These are phyloP conservation scores for Sarcophaga subvicina DNA, from an alignment of 2,888 invertebrate species.

Conservation along the genomic window DNA sequence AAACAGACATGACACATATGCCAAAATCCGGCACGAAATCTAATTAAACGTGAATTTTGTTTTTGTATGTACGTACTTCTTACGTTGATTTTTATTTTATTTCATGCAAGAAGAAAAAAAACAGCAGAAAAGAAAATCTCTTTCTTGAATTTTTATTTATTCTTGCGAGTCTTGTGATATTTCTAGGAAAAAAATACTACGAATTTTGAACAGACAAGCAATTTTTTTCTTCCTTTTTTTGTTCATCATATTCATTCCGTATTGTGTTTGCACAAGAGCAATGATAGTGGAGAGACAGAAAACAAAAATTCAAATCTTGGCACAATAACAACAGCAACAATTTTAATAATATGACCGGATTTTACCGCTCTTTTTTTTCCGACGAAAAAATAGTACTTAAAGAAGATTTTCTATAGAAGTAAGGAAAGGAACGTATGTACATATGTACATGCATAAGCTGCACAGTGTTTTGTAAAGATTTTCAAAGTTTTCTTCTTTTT, in stretches of 20 bases:
- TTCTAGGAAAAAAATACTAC: conserved; percentile 29
- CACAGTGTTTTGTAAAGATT: background rate
- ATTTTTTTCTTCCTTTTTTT: background rate
- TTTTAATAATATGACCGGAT: conserved; percentile 43
- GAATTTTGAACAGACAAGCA: background rate
- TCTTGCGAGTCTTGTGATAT: conserved; percentile 34
- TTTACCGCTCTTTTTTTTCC: conserved; percentile 7
- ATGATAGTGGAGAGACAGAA: background rate
- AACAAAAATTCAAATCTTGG: conserved; percentile 54
- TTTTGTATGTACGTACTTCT: background rate
- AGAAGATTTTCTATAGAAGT: conserved; percentile 2
- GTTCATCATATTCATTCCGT: background rate
- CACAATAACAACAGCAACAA: conserved; percentile 26
- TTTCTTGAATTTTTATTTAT: background rate
- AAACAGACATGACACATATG: conserved; percentile 57
- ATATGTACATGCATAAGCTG: too few species aligned
- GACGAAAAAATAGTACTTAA: conserved; percentile 8
- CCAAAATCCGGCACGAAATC: conserved; percentile 64
- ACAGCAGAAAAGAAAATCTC: background rate
- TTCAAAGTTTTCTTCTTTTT: background rate
- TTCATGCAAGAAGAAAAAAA: background rate
- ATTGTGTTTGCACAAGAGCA: conserved; percentile 32
- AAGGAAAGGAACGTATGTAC: conserved; percentile 14
- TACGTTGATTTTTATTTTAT: conserved; percentile 38
- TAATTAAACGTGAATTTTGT: conserved; percentile 65